phyloP scores from a whole-genome alignment of 2,888 invertebrate species.

The Nemoura dubitans region DNA sequence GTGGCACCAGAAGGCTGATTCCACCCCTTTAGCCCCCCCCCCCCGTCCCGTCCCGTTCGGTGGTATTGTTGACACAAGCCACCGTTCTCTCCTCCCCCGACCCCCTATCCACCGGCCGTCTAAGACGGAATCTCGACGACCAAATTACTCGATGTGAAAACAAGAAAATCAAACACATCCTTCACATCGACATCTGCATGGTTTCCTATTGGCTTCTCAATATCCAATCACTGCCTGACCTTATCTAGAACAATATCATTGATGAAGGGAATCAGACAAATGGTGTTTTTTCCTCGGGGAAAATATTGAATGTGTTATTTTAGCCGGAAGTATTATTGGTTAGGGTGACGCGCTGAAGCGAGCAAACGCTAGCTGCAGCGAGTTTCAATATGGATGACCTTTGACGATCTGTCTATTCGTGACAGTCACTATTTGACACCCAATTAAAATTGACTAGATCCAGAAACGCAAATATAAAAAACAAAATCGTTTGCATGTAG shows the following conservation, averaged over 20 bases:
- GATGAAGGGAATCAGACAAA: background rate
- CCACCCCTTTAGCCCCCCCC: background rate
- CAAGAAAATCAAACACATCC: slow-evolving; percentile 25
- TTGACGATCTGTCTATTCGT: background rate
- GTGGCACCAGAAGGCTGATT: background rate
- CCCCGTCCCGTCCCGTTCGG: too few relatives aligned
- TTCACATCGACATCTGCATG: slow-evolving; percentile 14
- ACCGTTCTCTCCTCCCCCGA: background rate
- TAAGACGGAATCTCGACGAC: background rate
- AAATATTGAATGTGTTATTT: background rate
- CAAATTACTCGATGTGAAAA: slow-evolving; percentile 35
- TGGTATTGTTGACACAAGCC: slow-evolving; percentile 7
- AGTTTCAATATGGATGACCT: background rate
- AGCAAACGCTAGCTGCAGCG: background rate
- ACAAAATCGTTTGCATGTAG: background rate
- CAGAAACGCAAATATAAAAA: background rate
- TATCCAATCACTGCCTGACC: background rate
- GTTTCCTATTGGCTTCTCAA: slow-evolving; percentile 17
- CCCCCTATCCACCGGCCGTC: background rate
- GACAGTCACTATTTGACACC: background rate
- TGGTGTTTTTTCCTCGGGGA: background rate
- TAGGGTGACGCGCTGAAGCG: background rate
- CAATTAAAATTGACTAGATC: background rate
- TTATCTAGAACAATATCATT: background rate
- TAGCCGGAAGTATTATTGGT: background rate